Percentiles rank a stretch among this genome's conserved stretches.
These are phyloP conservation scores for Protosalanx chinensis DNA, from an alignment of 2,797 vertebrate genomes.

Conservation along the genomic window DNA sequence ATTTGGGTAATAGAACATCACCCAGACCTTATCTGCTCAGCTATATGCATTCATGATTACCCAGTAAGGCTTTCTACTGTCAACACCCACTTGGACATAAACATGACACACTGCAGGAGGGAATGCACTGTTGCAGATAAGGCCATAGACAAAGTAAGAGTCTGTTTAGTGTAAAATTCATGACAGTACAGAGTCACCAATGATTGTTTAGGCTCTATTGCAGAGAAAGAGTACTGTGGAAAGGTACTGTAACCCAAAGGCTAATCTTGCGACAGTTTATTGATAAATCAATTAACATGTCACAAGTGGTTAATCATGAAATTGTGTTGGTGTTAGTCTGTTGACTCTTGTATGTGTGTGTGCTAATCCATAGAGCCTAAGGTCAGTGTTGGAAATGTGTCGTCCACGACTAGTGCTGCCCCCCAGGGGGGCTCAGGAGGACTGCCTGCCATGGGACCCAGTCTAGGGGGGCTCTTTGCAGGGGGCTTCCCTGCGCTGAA, in stretches of 20 bases:
- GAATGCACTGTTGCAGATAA: conserved; percentile 52
- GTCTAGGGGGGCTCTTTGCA: conserved; percentile 87
- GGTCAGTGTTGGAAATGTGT: conserved; percentile 66
- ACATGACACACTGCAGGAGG: conserved; percentile 42
- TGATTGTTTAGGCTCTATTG: not conserved
- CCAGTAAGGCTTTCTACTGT: conserved; percentile 3
- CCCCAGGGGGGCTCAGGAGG: conserved; percentile 61
- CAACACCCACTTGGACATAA: not conserved
- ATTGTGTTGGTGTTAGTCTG: conserved; percentile 2
- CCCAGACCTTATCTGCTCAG: conserved; percentile 18
- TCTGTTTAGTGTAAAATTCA: not conserved
- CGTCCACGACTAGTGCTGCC: conserved; percentile 41
- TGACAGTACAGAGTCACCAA: not conserved
- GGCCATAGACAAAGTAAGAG: conserved; percentile 31
- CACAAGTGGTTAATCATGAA: not conserved
- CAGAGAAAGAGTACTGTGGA: not conserved
- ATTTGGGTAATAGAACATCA: conserved; percentile 2
- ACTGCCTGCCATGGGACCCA: conserved; percentile 56
- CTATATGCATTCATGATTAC: conserved; percentile 37
- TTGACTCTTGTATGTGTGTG: conserved; percentile 4
- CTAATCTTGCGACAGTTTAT: not conserved
- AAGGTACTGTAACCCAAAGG: not conserved
- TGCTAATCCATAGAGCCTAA: conserved; percentile 70
- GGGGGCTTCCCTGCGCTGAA: conserved; percentile 91
- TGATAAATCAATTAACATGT: not conserved